Percentiles rank a stretch among this genome's conserved stretches.
phyloP scores from a whole-genome alignment of 1,140 invertebrate genomes.

The Temnothorax nylanderi region DNA sequence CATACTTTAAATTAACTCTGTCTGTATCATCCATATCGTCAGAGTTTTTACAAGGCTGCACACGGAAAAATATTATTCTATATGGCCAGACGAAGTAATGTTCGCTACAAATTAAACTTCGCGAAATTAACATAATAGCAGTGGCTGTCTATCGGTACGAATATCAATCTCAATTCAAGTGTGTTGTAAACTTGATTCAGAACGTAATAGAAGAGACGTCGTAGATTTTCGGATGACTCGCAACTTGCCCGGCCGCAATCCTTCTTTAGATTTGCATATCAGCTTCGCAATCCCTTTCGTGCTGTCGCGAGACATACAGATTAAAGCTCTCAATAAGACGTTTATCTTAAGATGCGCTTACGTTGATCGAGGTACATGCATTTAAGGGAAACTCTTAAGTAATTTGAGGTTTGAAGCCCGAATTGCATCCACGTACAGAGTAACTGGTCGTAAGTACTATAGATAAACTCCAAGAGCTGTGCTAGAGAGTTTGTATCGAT shows the following conservation, averaged over 20 bases:
- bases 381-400: neutral
- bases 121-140: constrained; percentile 37
- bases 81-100: neutral
- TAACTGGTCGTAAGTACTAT: constrained; percentile 2
- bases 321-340: constrained; percentile 47
- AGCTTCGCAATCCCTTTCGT: neutral
- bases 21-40: neutral
- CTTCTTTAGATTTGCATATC: neutral
- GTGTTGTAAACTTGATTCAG: constrained; percentile 35
- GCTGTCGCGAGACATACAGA: neutral
- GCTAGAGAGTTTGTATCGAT: neutral
- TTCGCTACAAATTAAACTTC: constrained; percentile 37
- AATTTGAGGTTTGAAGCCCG: neutral
- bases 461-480: neutral
- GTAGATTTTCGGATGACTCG: constrained; percentile 41
- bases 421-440: neutral
- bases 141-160: neutral
- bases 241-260: constrained; percentile 9
- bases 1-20: constrained; percentile 5
- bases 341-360: constrained; percentile 12
- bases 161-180: constrained; percentile 35
- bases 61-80: too few species aligned
- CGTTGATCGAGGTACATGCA: neutral
- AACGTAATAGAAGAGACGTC: constrained; percentile 12
- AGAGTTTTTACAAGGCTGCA: constrained; percentile 23